These are phyloP conservation scores for Halictus ligatus DNA, from an alignment of 2,888 invertebrate genomes.

Conservation along the genomic window DNA sequence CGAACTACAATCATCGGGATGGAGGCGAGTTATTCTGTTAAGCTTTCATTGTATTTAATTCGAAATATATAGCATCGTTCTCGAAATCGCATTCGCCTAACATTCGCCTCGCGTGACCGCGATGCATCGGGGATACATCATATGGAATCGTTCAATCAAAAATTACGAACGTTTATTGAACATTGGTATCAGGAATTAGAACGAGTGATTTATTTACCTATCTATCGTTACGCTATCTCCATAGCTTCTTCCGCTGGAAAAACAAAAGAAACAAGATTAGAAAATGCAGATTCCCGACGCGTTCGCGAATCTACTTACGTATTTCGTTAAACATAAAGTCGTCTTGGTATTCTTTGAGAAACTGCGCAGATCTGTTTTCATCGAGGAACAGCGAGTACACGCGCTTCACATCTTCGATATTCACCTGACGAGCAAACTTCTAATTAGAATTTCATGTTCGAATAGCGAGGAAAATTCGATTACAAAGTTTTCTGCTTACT, in stretches of 20 bases:
- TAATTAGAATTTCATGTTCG: neutral
- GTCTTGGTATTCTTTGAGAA: slow-evolving; percentile 97
- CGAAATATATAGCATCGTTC: slow-evolving; percentile 50
- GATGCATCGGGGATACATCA: neutral
- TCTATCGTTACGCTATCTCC: slow-evolving; percentile 72
- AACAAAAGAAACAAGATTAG: neutral
- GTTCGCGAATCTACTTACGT: slow-evolving; percentile 66
- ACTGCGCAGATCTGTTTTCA: slow-evolving; percentile 96
- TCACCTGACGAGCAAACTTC: slow-evolving; percentile 85
- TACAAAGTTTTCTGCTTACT: slow-evolving; percentile 83
- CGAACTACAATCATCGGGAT: slow-evolving; percentile 19
- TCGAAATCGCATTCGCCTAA: neutral
- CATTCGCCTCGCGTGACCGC: neutral
- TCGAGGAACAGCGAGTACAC: slow-evolving; percentile 98
- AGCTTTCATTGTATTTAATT: slow-evolving; percentile 57
- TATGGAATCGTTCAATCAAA: neutral
- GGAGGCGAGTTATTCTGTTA: slow-evolving; percentile 40
- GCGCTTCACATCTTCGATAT: slow-evolving; percentile 96
- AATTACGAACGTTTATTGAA: slow-evolving; percentile 33
- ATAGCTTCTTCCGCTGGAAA: slow-evolving; percentile 77
- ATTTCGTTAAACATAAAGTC: slow-evolving; percentile 96
- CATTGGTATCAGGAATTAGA: slow-evolving; percentile 8
- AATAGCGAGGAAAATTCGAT: neutral
- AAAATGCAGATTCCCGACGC: neutral
- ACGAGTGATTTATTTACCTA: slow-evolving; percentile 32